Base-by-base conservation (phyloP, 2,797 vertebrate species). In the Cheirogaleus major region DNA sequence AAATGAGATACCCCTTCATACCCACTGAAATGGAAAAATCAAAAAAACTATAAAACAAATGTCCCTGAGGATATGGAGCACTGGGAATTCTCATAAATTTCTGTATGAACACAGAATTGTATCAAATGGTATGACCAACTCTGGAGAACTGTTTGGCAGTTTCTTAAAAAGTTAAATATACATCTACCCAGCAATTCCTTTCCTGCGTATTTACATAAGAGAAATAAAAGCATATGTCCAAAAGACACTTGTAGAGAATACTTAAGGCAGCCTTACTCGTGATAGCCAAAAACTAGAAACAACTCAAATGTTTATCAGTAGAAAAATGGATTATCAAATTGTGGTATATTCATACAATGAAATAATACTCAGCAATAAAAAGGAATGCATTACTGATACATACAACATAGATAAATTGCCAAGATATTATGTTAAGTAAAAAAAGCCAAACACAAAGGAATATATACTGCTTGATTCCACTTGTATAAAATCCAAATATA, bases 151-250 rank as follows among this genome's bases (percentile, higher is more conserved):
- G 15, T 65, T 35, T 22, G 32, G 52, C 52, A 69, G 32, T 80
- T 95, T 89, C 72, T 80, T 69, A 43, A 85, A 89, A 84, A 23
- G 75, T 72, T 89, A 63, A 63, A 92, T 78, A 78, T 1, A 80
- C 3, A 84, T 80, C 57, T 38, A 57, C 10, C 22, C 13, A 61
- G 22, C 32, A 91, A 70, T 73, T 65, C 25, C 52, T 78, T 32
- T 57, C 35, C 35, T 61, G 72, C 15, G 7, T 81, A 89, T 81
- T 76, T 89, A 93, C 11, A 3, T 48, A 81, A 41, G 32, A 91
- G 43, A 76, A 85, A 96, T 48, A 65, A 92, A 85, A 92, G 30
- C 15, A 14, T 48, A 75, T 30, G 17, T 84, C 48, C 65, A 79
- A 65, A 93, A 88, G 38, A 76, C 22, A 93, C 17, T 20, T 55